Conservation (phyloP, 2,113 vertebrate genomes). For the Pardalotus punctatus region DNA sequence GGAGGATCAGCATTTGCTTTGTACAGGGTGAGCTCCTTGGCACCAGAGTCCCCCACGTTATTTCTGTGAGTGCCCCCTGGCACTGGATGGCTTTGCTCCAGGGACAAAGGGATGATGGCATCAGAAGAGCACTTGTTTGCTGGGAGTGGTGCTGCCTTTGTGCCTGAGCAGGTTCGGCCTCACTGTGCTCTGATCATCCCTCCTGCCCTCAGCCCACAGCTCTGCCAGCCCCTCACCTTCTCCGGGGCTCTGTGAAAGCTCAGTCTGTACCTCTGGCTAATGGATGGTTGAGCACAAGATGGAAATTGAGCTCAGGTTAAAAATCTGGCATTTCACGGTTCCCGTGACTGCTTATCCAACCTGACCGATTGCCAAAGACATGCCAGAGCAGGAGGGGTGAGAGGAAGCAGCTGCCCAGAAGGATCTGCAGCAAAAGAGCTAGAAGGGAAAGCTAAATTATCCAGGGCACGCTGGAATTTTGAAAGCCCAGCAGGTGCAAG, state of each 20-base stretch:
- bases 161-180: background rate
- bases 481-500: background rate
- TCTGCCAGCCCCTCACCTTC: background rate
- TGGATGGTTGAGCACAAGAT: background rate
- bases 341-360: background rate
- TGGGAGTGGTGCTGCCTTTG: background rate
- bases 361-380: background rate
- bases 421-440: background rate
- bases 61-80: background rate
- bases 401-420: background rate
- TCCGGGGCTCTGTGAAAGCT: background rate
- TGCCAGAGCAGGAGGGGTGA: background rate
- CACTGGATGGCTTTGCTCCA: background rate
- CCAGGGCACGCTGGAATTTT: background rate
- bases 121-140: background rate
- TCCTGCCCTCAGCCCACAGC: background rate
- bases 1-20: background rate
- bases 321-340: background rate
- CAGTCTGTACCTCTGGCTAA: background rate
- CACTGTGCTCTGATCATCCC: background rate
- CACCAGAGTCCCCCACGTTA: fast-evolving
- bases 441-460: background rate
- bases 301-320: background rate
- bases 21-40: background rate
- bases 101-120: background rate